Conservation (phyloP, 1,140 invertebrate species). For the Archegozetes longisetosus region DNA sequence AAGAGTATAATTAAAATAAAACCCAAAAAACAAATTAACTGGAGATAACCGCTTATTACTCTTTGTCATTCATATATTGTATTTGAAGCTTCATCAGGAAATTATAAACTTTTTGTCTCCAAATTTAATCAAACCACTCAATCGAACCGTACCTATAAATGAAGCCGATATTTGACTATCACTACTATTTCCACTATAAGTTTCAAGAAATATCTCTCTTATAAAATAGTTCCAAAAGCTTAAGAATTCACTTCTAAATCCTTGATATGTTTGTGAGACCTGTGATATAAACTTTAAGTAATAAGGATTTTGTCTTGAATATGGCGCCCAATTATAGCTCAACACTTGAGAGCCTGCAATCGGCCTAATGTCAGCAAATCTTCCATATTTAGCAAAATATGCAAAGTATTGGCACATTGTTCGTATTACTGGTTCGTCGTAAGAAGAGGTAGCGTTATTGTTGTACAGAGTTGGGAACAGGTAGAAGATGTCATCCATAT, state of each 20-base stretch:
- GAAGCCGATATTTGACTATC: neutral
- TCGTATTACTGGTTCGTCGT: neutral
- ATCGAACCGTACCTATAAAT: neutral
- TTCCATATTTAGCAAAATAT: neutral
- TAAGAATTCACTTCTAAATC: neutral
- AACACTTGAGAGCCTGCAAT: neutral
- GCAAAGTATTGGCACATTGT: neutral
- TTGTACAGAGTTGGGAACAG: neutral
- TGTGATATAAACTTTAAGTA: neutral
- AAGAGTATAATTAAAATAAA: no score
- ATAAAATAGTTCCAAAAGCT: neutral
- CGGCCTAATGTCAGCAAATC: neutral
- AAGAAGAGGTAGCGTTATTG: neutral
- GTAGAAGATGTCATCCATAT: slow-evolving; percentile 4
- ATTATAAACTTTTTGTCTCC: neutral
- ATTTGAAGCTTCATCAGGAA: no score
- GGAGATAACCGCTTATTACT: no score
- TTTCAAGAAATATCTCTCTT: neutral
- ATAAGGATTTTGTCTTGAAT: neutral
- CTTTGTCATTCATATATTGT: no score
- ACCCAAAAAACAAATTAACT: no score
- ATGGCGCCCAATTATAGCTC: neutral
- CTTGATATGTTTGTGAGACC: neutral
- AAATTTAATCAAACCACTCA: neutral
- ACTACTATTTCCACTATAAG: neutral